Evolutionary conservation across 1,140 invertebrate species (phyloP), one percentile per base, ranked within the genome.

Genomic region (Mya arenaria): DNA sequence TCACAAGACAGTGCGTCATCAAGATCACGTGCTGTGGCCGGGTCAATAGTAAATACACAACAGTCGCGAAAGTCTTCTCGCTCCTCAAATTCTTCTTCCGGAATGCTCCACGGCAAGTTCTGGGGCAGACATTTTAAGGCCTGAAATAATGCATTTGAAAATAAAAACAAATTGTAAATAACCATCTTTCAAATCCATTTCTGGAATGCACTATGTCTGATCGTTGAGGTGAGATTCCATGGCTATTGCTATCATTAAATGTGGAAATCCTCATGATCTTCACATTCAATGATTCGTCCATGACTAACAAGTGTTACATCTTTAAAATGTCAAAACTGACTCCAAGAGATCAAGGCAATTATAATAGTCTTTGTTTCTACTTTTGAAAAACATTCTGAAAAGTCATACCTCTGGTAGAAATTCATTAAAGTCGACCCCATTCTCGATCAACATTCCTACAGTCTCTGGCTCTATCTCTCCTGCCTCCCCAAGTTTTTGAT

Each of bases 11-110:
- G 88, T 23, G 97, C 97, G 94, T 99, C 97, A 91, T 99, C 98
- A 82, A 99, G 94, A 94, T 99, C 98, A 66, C 95, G 94, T 8
- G 97, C 97, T 82, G 96, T 97, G n/a, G 94, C 88, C n/a, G 97
- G 97, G 94, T 99, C 98, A 83, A 99, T 98, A 2, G 97, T 97
- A 88, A 99, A 98, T 30, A 98, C 93, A 89, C 97, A 98, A 63
- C 95, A 92, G 23, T 95, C 93, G 15, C 97, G 94, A 85, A 97
- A 95, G 92, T 98, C 97, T 88, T 95, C 93, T 62, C 97, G 94
- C 36, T 93, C 89, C 34, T 90, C 25, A 37, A 85, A 72, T 73
- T 92, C 90, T 34, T 80, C 79, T n/a, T 60, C 90, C 15, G 95
- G 94, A 37, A 95, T 94, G 1, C 90, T 92, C 92, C 94, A 95